phyloP scores from a whole-genome alignment of 2,888 invertebrate species.

The Epinotia nisella region DNA sequence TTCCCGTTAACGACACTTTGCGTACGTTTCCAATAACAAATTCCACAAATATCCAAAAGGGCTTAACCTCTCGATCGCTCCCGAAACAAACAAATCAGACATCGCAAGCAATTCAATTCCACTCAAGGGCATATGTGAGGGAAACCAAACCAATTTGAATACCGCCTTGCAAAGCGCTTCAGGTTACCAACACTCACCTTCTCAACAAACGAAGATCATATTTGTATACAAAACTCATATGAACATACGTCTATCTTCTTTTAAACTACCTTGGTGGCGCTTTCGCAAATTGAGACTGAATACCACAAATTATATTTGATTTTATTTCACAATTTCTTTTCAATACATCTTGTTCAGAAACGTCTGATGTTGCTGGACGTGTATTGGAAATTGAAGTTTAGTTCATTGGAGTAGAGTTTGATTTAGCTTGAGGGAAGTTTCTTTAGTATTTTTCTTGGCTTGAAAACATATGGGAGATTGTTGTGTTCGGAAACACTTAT shows the following conservation, averaged over 20 bases:
- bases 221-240: neutral
- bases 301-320: slow-evolving; percentile 76
- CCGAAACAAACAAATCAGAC: slow-evolving; percentile 51
- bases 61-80: slow-evolving; percentile 13
- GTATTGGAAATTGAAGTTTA: slow-evolving; percentile 27
- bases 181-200: slow-evolving; percentile 47
- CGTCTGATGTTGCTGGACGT: slow-evolving; percentile 45
- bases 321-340: slow-evolving; percentile 81
- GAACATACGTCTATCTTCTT: slow-evolving; percentile 9
- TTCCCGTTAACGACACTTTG: slow-evolving; percentile 2
- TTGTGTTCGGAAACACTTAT: neutral
- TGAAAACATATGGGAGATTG: slow-evolving; percentile 55
- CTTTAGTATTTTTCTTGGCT: slow-evolving; percentile 49
- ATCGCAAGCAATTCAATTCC: slow-evolving; percentile 64
- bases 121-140: slow-evolving; percentile 61
- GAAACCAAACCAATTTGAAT: slow-evolving; percentile 60
- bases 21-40: slow-evolving; percentile 10
- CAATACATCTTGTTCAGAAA: slow-evolving; percentile 55
- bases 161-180: slow-evolving; percentile 49
- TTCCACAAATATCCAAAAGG: slow-evolving; percentile 9
- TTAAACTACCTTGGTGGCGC: slow-evolving; percentile 45
- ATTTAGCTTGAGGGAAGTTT: slow-evolving; percentile 11
- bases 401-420: slow-evolving; percentile 32
- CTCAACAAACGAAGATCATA: neutral
- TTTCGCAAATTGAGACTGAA: slow-evolving; percentile 71